These are phyloP conservation scores for Ailurus styani DNA, from an alignment of 2,113 vertebrate species.

Conservation along the genomic window DNA sequence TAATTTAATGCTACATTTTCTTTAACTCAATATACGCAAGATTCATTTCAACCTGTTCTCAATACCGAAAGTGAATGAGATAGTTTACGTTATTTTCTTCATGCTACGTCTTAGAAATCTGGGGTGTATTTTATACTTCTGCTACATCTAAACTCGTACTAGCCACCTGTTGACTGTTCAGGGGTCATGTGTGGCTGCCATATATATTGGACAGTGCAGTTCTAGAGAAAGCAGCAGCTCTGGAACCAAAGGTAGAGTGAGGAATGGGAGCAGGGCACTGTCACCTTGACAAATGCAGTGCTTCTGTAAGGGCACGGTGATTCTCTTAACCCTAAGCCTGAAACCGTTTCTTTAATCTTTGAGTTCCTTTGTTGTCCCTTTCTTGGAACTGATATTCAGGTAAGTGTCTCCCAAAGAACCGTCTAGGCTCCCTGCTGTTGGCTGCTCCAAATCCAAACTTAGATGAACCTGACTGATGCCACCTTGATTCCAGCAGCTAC, in stretches of 20 bases:
- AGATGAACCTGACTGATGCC: neutral
- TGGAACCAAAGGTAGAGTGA: neutral
- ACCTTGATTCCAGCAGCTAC: conserved; percentile 10
- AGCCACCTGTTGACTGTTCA: neutral
- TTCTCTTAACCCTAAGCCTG: conserved; percentile 8
- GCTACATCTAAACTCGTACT: neutral
- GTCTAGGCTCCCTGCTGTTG: conserved; percentile 1
- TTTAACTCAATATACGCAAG: neutral
- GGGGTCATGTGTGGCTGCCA: neutral
- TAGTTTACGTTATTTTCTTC: conserved; percentile 8
- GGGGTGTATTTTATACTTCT: neutral
- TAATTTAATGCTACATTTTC: conserved; percentile 16
- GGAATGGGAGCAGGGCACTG: neutral
- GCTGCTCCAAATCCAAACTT: conserved; percentile 42
- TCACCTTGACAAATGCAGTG: neutral
- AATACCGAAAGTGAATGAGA: neutral
- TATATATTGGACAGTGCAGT: neutral
- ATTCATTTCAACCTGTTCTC: conserved; percentile 2
- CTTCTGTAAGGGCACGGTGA: neutral
- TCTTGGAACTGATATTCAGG: conserved; percentile 39
- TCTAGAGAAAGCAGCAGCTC: conserved; percentile 24
- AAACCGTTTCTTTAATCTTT: conserved; percentile 34
- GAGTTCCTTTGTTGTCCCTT: conserved; percentile 39
- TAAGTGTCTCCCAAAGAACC: conserved; percentile 50
- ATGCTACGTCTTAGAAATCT: conserved; percentile 37